These are phyloP conservation scores for Microdon myrmicae DNA, from an alignment of 2,888 invertebrate species.

Conservation along the genomic window DNA sequence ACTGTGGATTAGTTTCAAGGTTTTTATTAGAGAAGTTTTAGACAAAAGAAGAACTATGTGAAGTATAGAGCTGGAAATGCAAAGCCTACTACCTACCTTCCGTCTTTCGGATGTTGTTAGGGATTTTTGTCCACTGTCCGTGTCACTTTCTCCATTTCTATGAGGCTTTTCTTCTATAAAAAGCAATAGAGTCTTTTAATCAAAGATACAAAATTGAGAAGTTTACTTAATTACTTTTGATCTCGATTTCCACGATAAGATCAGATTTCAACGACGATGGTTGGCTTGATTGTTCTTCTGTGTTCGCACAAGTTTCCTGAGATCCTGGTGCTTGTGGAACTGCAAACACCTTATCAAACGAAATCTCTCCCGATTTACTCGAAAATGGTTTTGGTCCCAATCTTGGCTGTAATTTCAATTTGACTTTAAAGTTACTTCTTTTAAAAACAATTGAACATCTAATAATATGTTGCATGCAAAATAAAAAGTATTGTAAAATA, in stretches of 20 bases:
- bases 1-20: constrained; percentile 40
- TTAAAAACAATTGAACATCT: constrained; percentile 14
- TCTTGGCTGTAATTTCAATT: constrained; percentile 73
- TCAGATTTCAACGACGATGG: constrained; percentile 58
- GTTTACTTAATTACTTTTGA: constrained; percentile 68
- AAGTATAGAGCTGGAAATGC: background rate
- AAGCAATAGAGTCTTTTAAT: constrained; percentile 9
- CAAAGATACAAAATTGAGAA: background rate
- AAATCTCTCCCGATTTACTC: constrained; percentile 80
- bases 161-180: constrained; percentile 55
- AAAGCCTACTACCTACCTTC: constrained; percentile 69
- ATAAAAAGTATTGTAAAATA: too few relatives aligned
- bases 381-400: constrained; percentile 89
- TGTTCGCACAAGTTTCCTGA: constrained; percentile 55
- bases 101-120: constrained; percentile 84
- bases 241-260: constrained; percentile 66
- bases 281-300: constrained; percentile 31
- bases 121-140: constrained; percentile 75
- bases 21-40: too few relatives aligned
- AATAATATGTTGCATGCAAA: background rate
- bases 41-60: constrained; percentile 16
- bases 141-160: constrained; percentile 67
- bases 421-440: constrained; percentile 7
- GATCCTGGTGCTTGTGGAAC: constrained; percentile 78
- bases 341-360: constrained; percentile 84